These are phyloP conservation scores for Molossus molossus DNA, from an alignment of 2,797 vertebrate species.

Conservation along the genomic window DNA sequence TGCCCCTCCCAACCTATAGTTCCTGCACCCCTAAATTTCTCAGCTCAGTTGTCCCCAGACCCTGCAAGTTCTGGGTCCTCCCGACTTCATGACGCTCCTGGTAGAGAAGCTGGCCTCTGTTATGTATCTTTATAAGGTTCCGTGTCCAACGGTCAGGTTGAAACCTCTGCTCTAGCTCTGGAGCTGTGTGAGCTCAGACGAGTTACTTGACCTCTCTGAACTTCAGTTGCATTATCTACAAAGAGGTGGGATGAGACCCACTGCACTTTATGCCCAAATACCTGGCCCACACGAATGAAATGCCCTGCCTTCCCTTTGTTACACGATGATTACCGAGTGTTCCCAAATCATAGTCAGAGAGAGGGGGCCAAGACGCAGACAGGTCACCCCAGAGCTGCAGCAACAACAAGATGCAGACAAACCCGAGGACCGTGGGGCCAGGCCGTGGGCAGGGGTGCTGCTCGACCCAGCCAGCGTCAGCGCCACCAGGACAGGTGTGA, in stretches of 20 bases:
- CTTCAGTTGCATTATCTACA: neutral
- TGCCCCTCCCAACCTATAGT: neutral
- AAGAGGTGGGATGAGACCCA: neutral
- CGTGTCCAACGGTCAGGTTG: neutral
- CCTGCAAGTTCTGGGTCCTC: accelerated
- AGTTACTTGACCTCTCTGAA: neutral
- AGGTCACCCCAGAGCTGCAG: neutral
- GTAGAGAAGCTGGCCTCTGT: neutral
- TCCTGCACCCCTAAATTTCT: neutral
- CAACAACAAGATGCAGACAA: neutral
- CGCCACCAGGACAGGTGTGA: neutral
- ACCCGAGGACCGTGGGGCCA: neutral
- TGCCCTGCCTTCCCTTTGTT: neutral
- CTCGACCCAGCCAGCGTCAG: neutral
- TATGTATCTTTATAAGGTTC: neutral
- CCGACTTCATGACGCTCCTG: accelerated
- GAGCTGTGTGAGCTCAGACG: neutral
- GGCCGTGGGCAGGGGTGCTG: neutral
- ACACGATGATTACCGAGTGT: neutral
- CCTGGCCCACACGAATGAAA: neutral
- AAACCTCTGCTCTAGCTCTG: neutral
- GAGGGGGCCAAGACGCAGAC: neutral
- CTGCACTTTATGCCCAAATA: neutral
- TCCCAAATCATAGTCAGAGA: neutral
- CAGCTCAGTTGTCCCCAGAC: accelerated